Evolutionary conservation across 2,797 vertebrate species (phyloP), one percentile per base, ranked within the genome.

Genomic region (Distichodus sexfasciatus): DNA sequence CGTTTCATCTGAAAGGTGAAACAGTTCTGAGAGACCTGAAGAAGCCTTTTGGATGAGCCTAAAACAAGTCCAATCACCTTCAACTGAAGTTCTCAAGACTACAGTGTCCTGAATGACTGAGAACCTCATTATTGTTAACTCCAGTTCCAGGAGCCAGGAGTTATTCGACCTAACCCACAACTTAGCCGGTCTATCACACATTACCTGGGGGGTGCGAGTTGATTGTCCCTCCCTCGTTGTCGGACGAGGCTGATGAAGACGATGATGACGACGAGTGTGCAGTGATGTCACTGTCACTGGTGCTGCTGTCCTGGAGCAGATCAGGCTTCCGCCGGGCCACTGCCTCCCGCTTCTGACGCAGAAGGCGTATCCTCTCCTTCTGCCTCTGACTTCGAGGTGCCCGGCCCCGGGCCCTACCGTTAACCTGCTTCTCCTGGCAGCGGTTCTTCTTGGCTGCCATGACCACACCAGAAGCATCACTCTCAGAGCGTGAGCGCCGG

Each of bases 361-460:
- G 82, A 50, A 99, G 86, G n/a, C 96, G 92, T 77, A 99, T 99
- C 51, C 97, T 90, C 78, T 98, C 95, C 87, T 96, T 99, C 89
- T 99, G 96, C 91, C 95, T 95, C 89, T 98, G 94, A 85, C 96
- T 99, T 50, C 95, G 91, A 14, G 95, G 94, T 75, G 94, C 95
- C 87, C 95, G 96, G 19, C 90, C 92, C 83, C 95, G 74, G n/a
- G 92, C 86, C 57, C 94, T 92, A 29, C 94, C 94, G 0, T 97
- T 98, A 70, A 84, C 85, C 87, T 97, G 95, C 76, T 95, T 96
- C 72, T 98, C 94, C 1, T 92, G 92, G 82, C 90, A 91, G 66
- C 97, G 94, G 75, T 98, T 99, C 86, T 98, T 99, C 91, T 99
- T 99, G 61, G 97, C 96, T 50, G 94, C 96, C 96, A 97, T 97